Conservation (phyloP, 2,113 vertebrate genomes). For the Loxodonta africana region DNA sequence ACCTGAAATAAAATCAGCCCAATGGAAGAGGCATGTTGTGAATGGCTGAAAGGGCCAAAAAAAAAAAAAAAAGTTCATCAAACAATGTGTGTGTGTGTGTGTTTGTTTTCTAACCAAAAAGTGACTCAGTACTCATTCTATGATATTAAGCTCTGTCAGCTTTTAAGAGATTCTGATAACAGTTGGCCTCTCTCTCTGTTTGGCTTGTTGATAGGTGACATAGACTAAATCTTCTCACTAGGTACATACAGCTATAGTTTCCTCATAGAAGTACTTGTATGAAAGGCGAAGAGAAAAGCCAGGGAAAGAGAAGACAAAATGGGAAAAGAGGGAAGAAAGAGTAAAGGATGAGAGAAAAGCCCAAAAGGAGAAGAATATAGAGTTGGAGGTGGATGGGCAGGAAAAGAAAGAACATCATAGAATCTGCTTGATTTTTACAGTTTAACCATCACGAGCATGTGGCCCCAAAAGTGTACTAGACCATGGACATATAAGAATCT, state of each 20-base stretch:
- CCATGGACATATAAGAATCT: rapidly evolving
- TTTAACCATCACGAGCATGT: neutral
- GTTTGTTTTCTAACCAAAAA: neutral
- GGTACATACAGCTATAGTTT: no score
- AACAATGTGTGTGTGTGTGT: neutral
- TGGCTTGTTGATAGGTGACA: neutral
- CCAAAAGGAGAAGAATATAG: neutral
- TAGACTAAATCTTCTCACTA: neutral
- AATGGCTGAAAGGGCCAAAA: neutral
- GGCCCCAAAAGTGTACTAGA: neutral
- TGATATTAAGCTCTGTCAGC: neutral
- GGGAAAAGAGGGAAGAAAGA: rapidly evolving
- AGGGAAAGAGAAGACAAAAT: neutral
- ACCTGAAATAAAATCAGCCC: constrained; percentile 14
- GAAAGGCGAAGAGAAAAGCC: neutral
- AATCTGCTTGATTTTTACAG: neutral
- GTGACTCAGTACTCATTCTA: neutral
- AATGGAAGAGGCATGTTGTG: neutral
- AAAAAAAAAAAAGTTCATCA: neutral
- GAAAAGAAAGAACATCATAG: no score
- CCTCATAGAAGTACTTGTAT: neutral
- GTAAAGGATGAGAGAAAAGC: neutral
- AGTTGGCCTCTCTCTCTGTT: neutral
- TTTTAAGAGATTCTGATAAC: neutral
- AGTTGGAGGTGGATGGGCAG: neutral